Evolutionary conservation across 2,888 invertebrate genomes (phyloP).

Genomic region (Epinotia brunnichana): DNA sequence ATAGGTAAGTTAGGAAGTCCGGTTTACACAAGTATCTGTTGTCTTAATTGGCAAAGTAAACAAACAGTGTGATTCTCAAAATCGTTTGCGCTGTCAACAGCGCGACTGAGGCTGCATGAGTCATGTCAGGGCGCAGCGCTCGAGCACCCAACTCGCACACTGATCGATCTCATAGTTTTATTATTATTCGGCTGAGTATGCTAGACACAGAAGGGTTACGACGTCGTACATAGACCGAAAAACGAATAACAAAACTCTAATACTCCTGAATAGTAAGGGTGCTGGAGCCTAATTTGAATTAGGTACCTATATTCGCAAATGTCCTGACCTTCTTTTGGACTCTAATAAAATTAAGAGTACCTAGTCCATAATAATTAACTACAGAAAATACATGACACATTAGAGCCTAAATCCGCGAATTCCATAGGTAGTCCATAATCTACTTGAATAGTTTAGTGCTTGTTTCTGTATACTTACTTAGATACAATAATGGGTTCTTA

Average conservation of each 20-base stretch:
- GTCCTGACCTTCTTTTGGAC: no score
- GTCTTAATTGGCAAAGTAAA: conserved; percentile 51
- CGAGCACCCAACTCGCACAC: not conserved
- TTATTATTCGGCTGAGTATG: not conserved
- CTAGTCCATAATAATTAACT: no score
- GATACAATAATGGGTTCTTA: no score
- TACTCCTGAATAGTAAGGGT: not conserved
- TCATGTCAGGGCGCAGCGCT: conserved; percentile 32
- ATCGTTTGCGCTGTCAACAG: conserved; percentile 38
- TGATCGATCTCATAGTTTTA: not conserved
- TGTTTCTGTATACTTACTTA: no score
- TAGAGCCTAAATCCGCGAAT: no score
- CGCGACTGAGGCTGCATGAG: conserved; percentile 21
- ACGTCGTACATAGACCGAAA: not conserved
- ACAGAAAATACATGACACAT: no score
- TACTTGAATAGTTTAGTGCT: no score
- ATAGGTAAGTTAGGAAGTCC: conserved; percentile 14
- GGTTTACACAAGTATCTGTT: conserved; percentile 26
- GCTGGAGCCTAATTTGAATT: not conserved
- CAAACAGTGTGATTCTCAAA: conserved; percentile 49
- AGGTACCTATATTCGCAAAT: not conserved
- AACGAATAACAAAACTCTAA: not conserved
- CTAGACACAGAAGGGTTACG: not conserved
- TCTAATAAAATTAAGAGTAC: not conserved
- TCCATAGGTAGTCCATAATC: no score